phyloP scores from a whole-genome alignment of 2,797 vertebrate genomes.

The Poecilia picta region DNA sequence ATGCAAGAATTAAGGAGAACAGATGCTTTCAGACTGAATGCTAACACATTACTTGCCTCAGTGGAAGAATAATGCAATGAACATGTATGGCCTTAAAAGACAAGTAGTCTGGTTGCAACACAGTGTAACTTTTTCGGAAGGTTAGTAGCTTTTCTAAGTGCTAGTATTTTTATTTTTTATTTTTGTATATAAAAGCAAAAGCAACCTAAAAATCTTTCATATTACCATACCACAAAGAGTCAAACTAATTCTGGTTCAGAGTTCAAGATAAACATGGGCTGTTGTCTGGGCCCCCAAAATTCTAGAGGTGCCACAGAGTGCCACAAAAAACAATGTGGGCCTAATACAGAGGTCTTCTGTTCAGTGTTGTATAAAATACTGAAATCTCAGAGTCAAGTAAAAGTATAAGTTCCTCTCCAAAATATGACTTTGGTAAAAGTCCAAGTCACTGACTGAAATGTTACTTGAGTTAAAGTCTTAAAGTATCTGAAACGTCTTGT shows the following conservation, averaged over 20 bases:
- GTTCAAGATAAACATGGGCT: not conserved
- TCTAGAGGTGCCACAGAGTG: not conserved
- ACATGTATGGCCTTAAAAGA: slow-evolving; percentile 14
- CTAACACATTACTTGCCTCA: slow-evolving; percentile 48
- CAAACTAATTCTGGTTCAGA: not conserved
- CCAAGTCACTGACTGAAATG: too few relatives aligned
- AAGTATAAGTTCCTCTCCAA: too few relatives aligned
- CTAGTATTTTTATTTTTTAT: not conserved
- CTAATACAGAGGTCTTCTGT: not conserved
- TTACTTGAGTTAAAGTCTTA: too few relatives aligned
- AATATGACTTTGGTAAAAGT: too few relatives aligned
- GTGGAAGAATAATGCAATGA: slow-evolving; percentile 20
- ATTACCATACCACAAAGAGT: not conserved
- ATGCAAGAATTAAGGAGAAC: slow-evolving; percentile 45
- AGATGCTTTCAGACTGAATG: slow-evolving; percentile 52
- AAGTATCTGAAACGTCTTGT: too few relatives aligned
- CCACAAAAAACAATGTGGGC: not conserved
- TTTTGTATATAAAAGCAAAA: not conserved
- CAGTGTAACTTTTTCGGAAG: not conserved
- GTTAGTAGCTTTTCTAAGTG: not conserved
- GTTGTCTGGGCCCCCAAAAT: not conserved
- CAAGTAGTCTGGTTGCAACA: not conserved
- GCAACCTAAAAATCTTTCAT: not conserved
- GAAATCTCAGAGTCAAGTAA: too few relatives aligned
- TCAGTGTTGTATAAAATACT: too few relatives aligned